Conservation (phyloP, 1,140 invertebrate genomes). For the Panagrolaimus sp. region DNA sequence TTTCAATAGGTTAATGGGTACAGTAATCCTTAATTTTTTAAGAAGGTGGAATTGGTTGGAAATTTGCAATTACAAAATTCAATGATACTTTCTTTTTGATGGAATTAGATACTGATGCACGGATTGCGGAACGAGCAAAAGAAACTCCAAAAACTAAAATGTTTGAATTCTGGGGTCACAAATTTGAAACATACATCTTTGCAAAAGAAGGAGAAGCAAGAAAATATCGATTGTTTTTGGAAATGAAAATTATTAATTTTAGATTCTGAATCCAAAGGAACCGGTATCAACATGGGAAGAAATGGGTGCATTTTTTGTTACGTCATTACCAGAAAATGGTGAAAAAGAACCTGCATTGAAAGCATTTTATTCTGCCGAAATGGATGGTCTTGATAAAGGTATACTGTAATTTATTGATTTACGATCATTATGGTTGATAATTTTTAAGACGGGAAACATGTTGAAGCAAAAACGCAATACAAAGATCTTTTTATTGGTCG, state of each 20-base stretch:
- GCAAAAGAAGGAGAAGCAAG: not conserved
- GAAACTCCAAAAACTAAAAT: not conserved
- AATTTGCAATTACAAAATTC: not conserved
- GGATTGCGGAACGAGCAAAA: not conserved
- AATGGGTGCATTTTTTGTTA: not conserved
- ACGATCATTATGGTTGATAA: not conserved
- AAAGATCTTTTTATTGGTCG: not conserved
- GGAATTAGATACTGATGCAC: not conserved
- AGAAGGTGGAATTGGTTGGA: conserved; percentile 5
- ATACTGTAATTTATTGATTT: not conserved
- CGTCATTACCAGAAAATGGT: not conserved
- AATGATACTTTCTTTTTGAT: not conserved
- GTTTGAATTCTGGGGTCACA: not conserved
- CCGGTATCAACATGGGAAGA: conserved; percentile 12
- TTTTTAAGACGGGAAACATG: not conserved
- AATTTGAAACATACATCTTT: conserved; percentile 10
- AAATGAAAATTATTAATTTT: not conserved
- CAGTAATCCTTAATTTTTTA: too few species aligned
- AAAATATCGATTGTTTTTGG: not conserved
- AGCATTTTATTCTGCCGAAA: not conserved
- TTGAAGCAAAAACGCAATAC: conserved; percentile 8
- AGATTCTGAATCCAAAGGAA: conserved; percentile 1
- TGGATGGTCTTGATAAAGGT: conserved; percentile 3
- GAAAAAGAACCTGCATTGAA: not conserved
- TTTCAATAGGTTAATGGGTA: too few species aligned